A percentile compares a stretch with the other conserved stretches of the same genome.
phyloP scores from a whole-genome alignment of 2,797 vertebrate genomes.

The Phaenicophaeus curvirostris region DNA sequence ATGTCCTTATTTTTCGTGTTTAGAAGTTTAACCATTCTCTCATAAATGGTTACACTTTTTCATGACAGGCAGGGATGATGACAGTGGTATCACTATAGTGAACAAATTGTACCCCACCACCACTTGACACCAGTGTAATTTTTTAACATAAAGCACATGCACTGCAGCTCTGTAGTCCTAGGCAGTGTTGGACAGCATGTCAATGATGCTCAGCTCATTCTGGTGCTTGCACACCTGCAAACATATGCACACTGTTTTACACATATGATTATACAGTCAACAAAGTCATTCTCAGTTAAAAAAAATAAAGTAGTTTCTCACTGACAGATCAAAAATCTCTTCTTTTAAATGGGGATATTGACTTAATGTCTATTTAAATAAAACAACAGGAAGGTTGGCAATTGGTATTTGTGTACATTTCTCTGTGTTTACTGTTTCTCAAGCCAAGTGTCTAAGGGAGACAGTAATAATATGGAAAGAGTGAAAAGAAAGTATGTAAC shows the following conservation, averaged over 20 bases:
- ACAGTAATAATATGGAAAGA: not conserved
- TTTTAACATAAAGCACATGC: not conserved
- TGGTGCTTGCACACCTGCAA: not conserved
- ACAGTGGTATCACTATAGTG: not conserved
- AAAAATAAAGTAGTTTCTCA: not conserved
- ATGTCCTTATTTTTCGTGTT: not conserved
- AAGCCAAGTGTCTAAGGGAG: not conserved
- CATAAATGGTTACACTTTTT: not conserved
- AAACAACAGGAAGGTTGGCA: not conserved
- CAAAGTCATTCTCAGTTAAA: not conserved
- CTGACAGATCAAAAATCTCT: not conserved
- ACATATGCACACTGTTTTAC: not conserved
- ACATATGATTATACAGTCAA: not conserved
- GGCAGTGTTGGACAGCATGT: not conserved
- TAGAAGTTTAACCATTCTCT: not conserved
- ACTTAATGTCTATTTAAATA: not conserved
- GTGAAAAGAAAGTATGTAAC: not conserved
- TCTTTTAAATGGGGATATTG: not conserved
- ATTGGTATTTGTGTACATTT: not conserved
- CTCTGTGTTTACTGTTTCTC: not conserved
- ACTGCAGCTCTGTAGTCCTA: rapidly evolving
- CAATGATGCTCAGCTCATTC: not conserved
- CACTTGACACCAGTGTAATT: not conserved
- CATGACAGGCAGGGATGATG: not conserved
- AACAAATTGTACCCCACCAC: not conserved